phyloP scores from a whole-genome alignment of 2,888 invertebrate genomes.

The Exocentrus adspersus region DNA sequence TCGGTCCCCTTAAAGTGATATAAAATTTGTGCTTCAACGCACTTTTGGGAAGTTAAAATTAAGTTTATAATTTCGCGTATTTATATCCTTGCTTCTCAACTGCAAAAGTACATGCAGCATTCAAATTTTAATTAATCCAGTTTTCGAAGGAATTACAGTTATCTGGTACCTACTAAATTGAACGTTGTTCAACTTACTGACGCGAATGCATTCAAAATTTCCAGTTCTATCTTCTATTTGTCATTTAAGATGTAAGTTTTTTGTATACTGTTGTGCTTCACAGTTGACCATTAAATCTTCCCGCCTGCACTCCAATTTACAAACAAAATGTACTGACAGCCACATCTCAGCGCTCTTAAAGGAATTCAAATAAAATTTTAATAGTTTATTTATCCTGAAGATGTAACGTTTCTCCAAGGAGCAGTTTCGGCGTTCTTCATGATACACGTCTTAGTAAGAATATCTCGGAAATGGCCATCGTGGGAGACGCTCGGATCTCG shows the following conservation, averaged over 20 bases:
- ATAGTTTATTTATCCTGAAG: slow-evolving; percentile 60
- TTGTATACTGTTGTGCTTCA: neutral
- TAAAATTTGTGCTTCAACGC: neutral
- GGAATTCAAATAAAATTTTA: slow-evolving; percentile 56
- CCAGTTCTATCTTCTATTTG: too few species aligned
- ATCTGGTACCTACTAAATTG: too few species aligned
- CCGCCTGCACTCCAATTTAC: too few species aligned
- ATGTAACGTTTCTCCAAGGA: slow-evolving; percentile 55
- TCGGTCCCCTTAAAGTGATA: slow-evolving; percentile 2
- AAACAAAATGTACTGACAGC: neutral
- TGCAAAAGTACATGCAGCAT: too few species aligned
- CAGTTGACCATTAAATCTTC: neutral
- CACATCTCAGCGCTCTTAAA: slow-evolving; percentile 13
- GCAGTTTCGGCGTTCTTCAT: slow-evolving; percentile 58
- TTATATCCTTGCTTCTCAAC: too few species aligned
- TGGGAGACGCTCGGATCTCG: slow-evolving; percentile 48
- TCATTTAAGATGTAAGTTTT: too few species aligned
- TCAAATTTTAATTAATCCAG: too few species aligned
- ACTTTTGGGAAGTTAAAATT: neutral
- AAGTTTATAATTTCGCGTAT: neutral
- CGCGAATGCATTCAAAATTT: too few species aligned
- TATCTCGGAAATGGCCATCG: slow-evolving; percentile 61
- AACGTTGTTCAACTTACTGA: too few species aligned
- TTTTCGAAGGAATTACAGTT: too few species aligned
- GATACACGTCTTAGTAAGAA: slow-evolving; percentile 59